A percentile compares a stretch with the other conserved stretches of the same genome.
Evolutionary conservation across 2,888 invertebrate species (phyloP).

Genomic region (Chirona hameri): DNA sequence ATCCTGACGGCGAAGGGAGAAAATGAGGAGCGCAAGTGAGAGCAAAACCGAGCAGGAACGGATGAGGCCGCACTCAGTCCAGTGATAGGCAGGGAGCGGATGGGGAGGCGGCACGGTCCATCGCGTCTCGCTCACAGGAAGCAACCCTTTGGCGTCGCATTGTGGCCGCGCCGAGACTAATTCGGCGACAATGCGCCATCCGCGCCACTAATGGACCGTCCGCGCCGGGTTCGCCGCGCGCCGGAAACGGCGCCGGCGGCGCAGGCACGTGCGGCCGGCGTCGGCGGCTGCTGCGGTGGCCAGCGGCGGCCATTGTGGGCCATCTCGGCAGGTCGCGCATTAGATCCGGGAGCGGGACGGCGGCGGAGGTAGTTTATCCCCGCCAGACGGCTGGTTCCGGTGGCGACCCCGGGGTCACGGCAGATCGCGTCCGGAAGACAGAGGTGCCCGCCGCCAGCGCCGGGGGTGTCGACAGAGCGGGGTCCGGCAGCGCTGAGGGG

Average conservation of each 20-base stretch:
- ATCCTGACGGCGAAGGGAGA: too few relatives aligned
- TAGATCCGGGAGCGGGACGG: background rate
- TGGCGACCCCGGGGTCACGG: background rate
- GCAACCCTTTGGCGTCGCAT: slow-evolving; percentile 6
- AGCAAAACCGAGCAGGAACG: too few relatives aligned
- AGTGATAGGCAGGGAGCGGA: background rate
- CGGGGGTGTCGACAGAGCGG: background rate
- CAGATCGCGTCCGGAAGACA: background rate
- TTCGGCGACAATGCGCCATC: slow-evolving; percentile 1
- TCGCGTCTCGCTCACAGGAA: background rate
- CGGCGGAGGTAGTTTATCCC: background rate
- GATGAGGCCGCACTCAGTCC: too few relatives aligned
- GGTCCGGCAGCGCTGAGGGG: too few relatives aligned
- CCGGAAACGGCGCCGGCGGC: background rate
- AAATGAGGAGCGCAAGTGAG: too few relatives aligned
- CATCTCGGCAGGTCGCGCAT: background rate
- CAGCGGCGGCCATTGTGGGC: background rate
- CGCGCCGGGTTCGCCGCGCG: background rate
- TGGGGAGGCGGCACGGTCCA: background rate
- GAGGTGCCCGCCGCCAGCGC: background rate
- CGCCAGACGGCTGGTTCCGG: background rate
- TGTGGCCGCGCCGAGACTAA: background rate
- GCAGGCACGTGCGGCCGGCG: background rate
- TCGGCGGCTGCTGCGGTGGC: background rate
- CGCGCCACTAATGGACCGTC: background rate